Conservation (phyloP, 2,113 vertebrate genomes). For the Piaya cayana region DNA sequence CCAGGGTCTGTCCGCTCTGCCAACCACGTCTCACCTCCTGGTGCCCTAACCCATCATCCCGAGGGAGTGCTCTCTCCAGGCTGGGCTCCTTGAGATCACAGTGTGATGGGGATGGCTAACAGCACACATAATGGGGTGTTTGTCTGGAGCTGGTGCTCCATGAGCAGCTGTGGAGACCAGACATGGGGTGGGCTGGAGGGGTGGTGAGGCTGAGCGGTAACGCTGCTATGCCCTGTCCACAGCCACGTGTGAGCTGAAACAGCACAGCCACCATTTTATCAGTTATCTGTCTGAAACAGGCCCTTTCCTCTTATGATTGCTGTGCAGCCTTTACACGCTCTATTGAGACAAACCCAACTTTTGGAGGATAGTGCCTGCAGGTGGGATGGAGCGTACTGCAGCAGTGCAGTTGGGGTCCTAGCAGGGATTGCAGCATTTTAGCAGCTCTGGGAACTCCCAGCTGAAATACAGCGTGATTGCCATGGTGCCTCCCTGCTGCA, state of each 20-base stretch:
- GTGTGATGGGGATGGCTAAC: not conserved
- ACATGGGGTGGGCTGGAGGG: no score
- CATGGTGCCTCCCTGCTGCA: not conserved
- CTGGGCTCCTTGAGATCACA: fast-evolving
- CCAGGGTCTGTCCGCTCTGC: not conserved
- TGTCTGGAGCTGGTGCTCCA: not conserved
- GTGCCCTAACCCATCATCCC: not conserved
- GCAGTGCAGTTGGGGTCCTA: not conserved
- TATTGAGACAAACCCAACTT: not conserved
- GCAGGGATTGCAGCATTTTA: not conserved
- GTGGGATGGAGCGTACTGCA: not conserved
- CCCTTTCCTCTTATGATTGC: fast-evolving
- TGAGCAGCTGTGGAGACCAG: not conserved
- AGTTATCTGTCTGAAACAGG: not conserved
- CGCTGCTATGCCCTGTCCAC: fast-evolving
- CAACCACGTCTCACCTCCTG: not conserved
- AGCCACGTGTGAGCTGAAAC: fast-evolving
- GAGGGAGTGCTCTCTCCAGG: not conserved
- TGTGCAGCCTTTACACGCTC: not conserved
- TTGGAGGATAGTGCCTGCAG: not conserved
- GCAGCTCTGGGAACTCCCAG: not conserved
- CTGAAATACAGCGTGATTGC: not conserved
- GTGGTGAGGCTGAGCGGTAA: fast-evolving
- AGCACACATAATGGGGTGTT: fast-evolving
- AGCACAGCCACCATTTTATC: not conserved